Percentiles rank a stretch among this genome's conserved stretches.
phyloP scores from a whole-genome alignment of 2,888 invertebrate genomes.

The Acanthosepion esculentum region DNA sequence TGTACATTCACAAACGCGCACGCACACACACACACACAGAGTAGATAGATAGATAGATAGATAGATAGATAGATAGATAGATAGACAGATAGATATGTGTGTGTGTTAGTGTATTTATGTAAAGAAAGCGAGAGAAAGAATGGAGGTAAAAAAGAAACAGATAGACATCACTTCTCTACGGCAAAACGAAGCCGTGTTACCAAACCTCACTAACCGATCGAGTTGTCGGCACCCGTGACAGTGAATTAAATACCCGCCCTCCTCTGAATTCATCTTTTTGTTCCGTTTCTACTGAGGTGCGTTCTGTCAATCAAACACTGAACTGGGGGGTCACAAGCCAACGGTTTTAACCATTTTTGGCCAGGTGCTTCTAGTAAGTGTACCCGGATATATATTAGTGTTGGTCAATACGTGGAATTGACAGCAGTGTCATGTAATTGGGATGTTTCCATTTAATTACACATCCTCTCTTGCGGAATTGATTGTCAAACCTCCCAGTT shows the following conservation, averaged over 20 bases:
- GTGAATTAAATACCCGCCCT: background rate
- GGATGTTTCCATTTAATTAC: background rate
- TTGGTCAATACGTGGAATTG: background rate
- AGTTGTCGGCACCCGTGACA: too few species aligned
- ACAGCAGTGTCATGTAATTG: background rate
- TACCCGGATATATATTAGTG: background rate
- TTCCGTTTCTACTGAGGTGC: background rate
- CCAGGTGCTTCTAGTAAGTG: background rate
- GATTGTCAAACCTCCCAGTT: accelerated
- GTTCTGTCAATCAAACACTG: background rate
- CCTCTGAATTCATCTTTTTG: background rate
- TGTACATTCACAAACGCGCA: too few species aligned
- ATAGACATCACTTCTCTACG: too few species aligned
- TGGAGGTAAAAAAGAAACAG: too few species aligned
- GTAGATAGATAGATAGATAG: too few species aligned
- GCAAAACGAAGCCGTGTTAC: too few species aligned
- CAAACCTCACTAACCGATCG: too few species aligned
- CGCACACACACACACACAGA: too few species aligned
- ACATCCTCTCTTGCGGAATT: background rate
- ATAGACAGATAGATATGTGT: background rate
- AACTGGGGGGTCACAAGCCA: background rate
- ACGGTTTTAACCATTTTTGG: background rate
- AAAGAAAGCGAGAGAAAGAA: too few species aligned
- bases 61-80: too few species aligned
- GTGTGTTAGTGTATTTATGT: too few species aligned